Evolutionary conservation across 1,140 invertebrate genomes (phyloP), one percentile per base, ranked within the genome.

Genomic region (Vollenhovia emeryi): DNA sequence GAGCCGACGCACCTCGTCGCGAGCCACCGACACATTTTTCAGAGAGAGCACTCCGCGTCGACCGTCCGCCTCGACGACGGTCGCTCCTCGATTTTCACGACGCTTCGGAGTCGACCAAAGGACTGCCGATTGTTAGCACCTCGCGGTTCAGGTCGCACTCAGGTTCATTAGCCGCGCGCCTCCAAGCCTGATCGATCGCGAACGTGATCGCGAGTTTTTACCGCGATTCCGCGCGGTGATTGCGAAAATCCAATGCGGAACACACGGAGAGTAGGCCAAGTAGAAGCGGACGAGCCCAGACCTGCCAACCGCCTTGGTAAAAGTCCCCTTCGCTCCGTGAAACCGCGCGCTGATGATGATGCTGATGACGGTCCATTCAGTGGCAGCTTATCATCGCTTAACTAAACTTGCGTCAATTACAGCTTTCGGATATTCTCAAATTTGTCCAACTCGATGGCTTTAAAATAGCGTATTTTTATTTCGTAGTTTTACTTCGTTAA

Each of bases 11-110:
- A 55, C 24, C 48, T 30, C 52, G 24, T 45, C 48, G 62, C n/a
- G 43, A 30, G 52, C 43, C 69, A 55, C 68, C 79, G 73, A 57
- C 59, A 52, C 87, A 90, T 90, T 55, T 90, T 89, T 89, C 50
- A 33, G 36, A 9, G 18, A 1, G 18, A 21, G 15, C 43, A 45
- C 73, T 55, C 33, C 48, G 55, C 52, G 40, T 24, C 75, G 36
- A 55, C 33, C 21, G 21, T 60, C 59, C 43, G 27, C 21, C 52
- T 4, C n/a, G 18, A 69, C 36, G 43, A 71, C 30, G 43, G 30
- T 30, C 43, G 45, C 30, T 36, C 60, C n/a, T n/a, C 30, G 66
- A 62, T 79, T 80, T 45, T 64, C 55, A 86, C 52, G 45, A 21
- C 2, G n/a, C 59, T 8, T 21, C 43, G 55, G 15, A 15, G 45